Percentiles rank a stretch among this genome's conserved stretches.
phyloP scores from a whole-genome alignment of 2,888 invertebrate genomes.

The Zaprionus lineosus region DNA sequence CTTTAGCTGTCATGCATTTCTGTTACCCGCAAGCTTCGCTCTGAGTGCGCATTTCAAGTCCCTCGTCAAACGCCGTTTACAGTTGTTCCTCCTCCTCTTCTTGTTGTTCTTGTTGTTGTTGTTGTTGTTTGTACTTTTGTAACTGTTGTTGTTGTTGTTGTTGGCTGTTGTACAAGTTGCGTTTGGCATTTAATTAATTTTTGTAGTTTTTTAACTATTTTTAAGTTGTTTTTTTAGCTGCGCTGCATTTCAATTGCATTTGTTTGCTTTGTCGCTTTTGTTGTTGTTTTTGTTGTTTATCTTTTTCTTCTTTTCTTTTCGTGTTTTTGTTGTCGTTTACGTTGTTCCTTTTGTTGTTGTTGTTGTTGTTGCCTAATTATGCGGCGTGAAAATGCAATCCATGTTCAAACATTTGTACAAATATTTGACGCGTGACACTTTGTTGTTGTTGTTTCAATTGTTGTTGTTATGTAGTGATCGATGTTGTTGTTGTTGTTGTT shows the following conservation, averaged over 20 bases:
- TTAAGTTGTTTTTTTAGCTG: conserved; percentile 35
- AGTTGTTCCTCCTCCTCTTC: conserved; percentile 20
- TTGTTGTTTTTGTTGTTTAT: conserved; percentile 17
- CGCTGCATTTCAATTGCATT: conserved; percentile 58
- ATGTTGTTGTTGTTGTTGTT: conserved; percentile 9
- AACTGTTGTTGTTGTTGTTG: conserved; percentile 21
- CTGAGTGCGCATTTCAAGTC: conserved; percentile 33
- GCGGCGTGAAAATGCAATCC: conserved; percentile 79
- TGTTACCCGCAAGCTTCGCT: too few species aligned
- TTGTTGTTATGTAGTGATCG: too few species aligned
- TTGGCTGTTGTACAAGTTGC: conserved; percentile 28
- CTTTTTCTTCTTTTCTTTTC: too few species aligned
- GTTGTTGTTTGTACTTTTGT: conserved; percentile 15
- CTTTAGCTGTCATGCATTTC: too few species aligned
- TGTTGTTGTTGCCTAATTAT: conserved; percentile 68
- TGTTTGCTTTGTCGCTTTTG: conserved; percentile 15
- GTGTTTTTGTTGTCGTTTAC: conserved; percentile 15
- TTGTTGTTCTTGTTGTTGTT: conserved; percentile 18
- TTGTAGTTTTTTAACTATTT: conserved; percentile 34
- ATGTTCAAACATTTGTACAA: conserved; percentile 74
- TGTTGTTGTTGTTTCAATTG: too few species aligned
- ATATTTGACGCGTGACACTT: conserved; percentile 58
- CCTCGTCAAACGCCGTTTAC: conserved; percentile 41
- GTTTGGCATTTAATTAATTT: conserved; percentile 70
- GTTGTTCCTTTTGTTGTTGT: conserved; percentile 13